Base-by-base conservation (phyloP, 2,888 invertebrate species). In the Macrophya annulata region DNA sequence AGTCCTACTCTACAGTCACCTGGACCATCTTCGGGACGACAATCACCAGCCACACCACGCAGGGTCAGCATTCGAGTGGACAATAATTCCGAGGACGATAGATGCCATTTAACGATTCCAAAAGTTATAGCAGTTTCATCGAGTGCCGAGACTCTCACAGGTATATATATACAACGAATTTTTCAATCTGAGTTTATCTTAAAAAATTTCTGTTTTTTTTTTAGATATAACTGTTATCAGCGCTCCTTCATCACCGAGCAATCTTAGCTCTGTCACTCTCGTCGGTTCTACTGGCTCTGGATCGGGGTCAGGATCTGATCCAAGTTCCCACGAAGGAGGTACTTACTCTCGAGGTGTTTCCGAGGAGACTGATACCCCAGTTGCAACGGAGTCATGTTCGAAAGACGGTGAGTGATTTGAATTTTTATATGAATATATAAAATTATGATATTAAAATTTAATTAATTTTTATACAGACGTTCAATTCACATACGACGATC, bases 91-190 rank as follows among this genome's bases (percentile, higher is more conserved):
- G 95, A 96, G 87, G 95, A 95, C 88, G 95, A 96, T 88, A 95
- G 94, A 87, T 95, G 95, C 86, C 96, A 96, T 92, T 93, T 97
- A 87, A 96, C 96, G 10, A 96, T 97, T 88, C 97, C 97, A 0
- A 96, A 96, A 93, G 96, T 96, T 72, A 96, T 97, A 90, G 95
- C 96, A 0, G 95, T 95, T 0, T 97, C 97, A 0, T 96, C 96
- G 15, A 97, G 97, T 91, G 96, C 96, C 84, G 97, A 97, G 91
- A 97, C 97, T 0, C 93, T 97, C 31, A 97, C 96, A 93, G 97
- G 97, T 96, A 94, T 17, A 2, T 3, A 51, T 84, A 17, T 10
- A 43, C 15, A 15, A 43, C 15, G 37, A 8, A 17, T 48, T 10
- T 48, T 48, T 48, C 10, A 48, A 48, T 48, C n/a, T 6, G 9